Evolutionary conservation across 2,888 invertebrate species (phyloP), one percentile per base, ranked within the genome.

Genomic region (Eristalinus sepulchralis): DNA sequence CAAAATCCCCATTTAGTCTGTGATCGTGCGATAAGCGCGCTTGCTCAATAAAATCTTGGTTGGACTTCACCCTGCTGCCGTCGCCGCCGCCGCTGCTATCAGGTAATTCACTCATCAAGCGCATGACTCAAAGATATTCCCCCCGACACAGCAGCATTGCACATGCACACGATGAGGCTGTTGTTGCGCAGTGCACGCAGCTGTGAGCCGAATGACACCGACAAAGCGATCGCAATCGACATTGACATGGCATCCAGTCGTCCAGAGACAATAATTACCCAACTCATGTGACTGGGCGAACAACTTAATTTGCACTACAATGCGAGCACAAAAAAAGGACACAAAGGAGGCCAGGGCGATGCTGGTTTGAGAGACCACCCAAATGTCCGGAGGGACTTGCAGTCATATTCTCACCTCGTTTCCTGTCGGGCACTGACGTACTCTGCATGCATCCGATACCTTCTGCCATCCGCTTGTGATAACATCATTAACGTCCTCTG

Each of bases 401-500:
- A 78, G 33, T 53, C 75, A 76, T 72, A 81, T 85, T 81, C 85
- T 85, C 85, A 81, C 85, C 85, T 85, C 81, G 81, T 77, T 85
- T 85, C 85, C 85, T 85, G 80, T 81, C 36, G 80, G 55, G 80
- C 85, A 77, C 72, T 81, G 76, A 77, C 81, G 63, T 72, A 77
- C 76, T 59, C 81, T 73, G 77, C 85, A 81, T 81, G 81, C 77
- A 77, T 81, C 53, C 81, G 85, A 78, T 81, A 72, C 81, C 81
- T 83, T 83, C 17, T 73, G 63, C 64, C 70, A 79, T 64, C 53
- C 57, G 78, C 64, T 60, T 73, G 62, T 78, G 81, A 81, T 85
- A 85, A 68, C 81, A 81, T 85, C 85, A 85, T 85, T 85, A 85
- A 81, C 81, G 68, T 81, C 63, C 64, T 59, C 31, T 81, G 81